Conservation (phyloP, 2,113 vertebrate species). For the Oryctolagus cuniculus region DNA sequence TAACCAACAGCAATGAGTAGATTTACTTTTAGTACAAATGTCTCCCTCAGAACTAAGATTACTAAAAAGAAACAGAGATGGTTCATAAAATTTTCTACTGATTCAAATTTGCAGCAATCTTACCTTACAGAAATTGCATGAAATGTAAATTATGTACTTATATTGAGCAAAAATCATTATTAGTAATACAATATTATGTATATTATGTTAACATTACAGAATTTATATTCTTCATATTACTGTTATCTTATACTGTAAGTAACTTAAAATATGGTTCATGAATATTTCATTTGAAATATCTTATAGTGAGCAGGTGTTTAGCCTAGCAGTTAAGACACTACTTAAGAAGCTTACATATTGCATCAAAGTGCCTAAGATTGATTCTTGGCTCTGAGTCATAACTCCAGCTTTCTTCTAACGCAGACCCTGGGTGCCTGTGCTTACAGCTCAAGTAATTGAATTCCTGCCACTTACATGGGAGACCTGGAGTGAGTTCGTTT, state of each 20-base stretch:
- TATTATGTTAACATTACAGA: background rate
- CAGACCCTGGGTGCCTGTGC: too few species aligned
- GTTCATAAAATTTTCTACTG: background rate
- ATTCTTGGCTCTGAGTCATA: too few species aligned
- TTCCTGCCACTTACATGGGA: too few species aligned
- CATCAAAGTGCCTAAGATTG: too few species aligned
- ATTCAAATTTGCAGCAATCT: background rate
- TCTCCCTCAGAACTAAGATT: background rate
- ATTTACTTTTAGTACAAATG: background rate
- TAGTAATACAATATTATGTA: background rate
- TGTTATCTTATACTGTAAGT: background rate
- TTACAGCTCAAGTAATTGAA: too few species aligned
- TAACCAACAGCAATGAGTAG: background rate
- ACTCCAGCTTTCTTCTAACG: too few species aligned
- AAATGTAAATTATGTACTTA: background rate
- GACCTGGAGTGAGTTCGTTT: too few species aligned
- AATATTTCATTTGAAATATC: slow-evolving; percentile 51
- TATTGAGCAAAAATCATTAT: background rate
- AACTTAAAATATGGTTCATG: background rate
- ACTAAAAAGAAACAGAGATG: background rate
- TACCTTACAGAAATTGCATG: background rate
- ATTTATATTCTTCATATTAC: slow-evolving; percentile 16
- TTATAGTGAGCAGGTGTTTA: background rate
- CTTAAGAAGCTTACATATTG: too few species aligned
- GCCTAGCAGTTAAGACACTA: too few species aligned